A percentile compares a stretch with the other conserved stretches of the same genome.
Evolutionary conservation across 2,888 invertebrate genomes (phyloP).

Genomic region (Pocota personata): DNA sequence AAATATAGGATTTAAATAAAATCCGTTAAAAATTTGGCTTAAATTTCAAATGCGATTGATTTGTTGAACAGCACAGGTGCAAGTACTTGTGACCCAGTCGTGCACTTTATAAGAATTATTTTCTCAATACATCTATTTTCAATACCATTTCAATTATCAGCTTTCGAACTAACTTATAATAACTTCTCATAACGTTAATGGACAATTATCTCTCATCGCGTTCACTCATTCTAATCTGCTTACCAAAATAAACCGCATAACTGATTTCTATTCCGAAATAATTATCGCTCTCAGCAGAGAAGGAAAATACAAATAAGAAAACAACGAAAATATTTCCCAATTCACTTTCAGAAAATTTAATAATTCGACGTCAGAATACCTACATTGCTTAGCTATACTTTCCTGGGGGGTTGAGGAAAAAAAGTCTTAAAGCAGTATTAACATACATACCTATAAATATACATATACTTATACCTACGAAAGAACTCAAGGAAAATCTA

Average conservation of each 20-base stretch:
- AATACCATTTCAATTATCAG: neutral
- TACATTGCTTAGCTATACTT: too few relatives aligned
- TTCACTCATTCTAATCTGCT: neutral
- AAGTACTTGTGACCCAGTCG: too few relatives aligned
- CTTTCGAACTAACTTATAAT: neutral
- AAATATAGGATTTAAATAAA: too few relatives aligned
- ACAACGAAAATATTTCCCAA: neutral
- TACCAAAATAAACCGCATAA: slow-evolving; percentile 3
- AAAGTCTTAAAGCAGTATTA: too few relatives aligned
- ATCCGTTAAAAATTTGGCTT: too few relatives aligned
- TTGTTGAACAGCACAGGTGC: too few relatives aligned
- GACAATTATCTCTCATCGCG: neutral
- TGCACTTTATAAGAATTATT: too few relatives aligned
- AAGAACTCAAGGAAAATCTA: neutral
- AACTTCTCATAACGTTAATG: slow-evolving; percentile 1
- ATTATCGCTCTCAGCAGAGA: neutral
- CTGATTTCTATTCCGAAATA: neutral
- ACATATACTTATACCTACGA: neutral
- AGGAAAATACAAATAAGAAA: too few relatives aligned
- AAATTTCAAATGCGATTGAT: too few relatives aligned
- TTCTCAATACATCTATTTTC: too few relatives aligned
- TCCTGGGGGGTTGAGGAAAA: too few relatives aligned
- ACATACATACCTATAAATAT: neutral
- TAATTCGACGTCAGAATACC: neutral
- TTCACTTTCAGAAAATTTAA: slow-evolving; percentile 1